Base-by-base conservation (phyloP, 2,888 invertebrate genomes). In the Drosophila colorata region DNA sequence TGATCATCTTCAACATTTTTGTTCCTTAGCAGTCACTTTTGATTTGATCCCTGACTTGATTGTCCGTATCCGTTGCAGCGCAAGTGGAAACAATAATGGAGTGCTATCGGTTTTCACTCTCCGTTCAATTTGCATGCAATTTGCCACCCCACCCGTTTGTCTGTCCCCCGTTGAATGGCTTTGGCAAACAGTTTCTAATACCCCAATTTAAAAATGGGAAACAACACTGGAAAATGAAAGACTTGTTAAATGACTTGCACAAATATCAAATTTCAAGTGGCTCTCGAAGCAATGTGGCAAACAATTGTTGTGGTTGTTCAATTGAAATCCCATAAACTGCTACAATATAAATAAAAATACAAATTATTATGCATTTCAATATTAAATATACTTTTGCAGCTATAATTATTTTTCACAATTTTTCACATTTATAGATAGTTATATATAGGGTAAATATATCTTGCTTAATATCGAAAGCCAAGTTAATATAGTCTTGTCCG, bases 241-340 rank as follows among this genome's bases (percentile, higher is more conserved):
- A 9, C 14, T 40, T 13, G 13, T 38, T 31, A 23, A 61, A 37
- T 47, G 40, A 47, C 18, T 33, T 23, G 37, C 40, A 40, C 23
- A 56, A 35, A 40, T 52, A 37, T 52, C 37, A 23, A 55, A 40
- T 48, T 28, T 20, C 48, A 25, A 40, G 37, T 18, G 28, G 11
- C 28, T 18, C 11, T 5, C 33, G 40, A 57, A 48, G 31, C 11
- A 37, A 48, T 28, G 31, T 25, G 6, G 8, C 28, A 49, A 57
- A 38, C 57, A 48, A 25, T 37, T 47, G 18, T 16, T 5, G 37
- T 14, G 48, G 35, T n/a, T 48, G 25, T 28, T 18, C 28, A 25
- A 51, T 31, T 38, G 23, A 51, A 58, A 51, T 18, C 14, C 52
- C 46, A 55, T 46, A 46, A 55, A 16, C 16, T 46, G 13, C 1